A percentile compares a stretch with the other conserved stretches of the same genome.
These are phyloP conservation scores for Ispidina picta DNA, from an alignment of 2,797 vertebrate species.

Conservation along the genomic window DNA sequence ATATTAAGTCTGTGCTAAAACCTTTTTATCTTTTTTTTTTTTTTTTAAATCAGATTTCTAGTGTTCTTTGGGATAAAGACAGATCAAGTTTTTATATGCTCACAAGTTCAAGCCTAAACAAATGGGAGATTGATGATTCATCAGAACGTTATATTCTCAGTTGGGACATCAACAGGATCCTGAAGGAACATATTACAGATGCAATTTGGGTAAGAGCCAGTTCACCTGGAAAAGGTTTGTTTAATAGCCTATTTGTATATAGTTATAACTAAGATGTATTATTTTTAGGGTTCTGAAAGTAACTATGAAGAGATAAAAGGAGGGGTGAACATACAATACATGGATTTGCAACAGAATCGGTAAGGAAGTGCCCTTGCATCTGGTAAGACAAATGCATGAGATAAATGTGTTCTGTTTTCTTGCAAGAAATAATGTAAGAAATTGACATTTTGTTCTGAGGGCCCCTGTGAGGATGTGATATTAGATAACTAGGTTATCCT, in stretches of 20 bases:
- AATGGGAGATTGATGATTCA: slow-evolving; percentile 90
- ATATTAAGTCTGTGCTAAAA: neutral
- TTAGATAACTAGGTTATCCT: neutral
- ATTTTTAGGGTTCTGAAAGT: slow-evolving; percentile 89
- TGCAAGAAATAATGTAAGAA: neutral
- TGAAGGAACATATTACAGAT: slow-evolving; percentile 88
- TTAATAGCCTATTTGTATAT: neutral
- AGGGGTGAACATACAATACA: slow-evolving; percentile 86
- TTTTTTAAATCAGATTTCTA: slow-evolving; percentile 83
- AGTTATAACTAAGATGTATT: neutral
- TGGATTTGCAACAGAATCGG: slow-evolving; percentile 91
- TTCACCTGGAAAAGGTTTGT: neutral
- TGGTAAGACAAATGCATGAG: neutral
- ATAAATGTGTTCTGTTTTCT: neutral
- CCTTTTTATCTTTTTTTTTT: neutral
- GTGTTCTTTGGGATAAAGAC: slow-evolving; percentile 84
- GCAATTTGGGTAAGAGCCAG: slow-evolving; percentile 90
- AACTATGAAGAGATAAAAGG: slow-evolving; percentile 92
- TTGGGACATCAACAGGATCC: slow-evolving; percentile 85
- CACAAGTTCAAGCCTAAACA: slow-evolving; percentile 85
- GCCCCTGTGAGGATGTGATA: fast-evolving
- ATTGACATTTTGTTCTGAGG: neutral
- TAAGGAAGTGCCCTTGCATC: slow-evolving; percentile 72
- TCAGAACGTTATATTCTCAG: slow-evolving; percentile 86
- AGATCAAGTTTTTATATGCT: slow-evolving; percentile 86